Evolutionary conservation across 2,888 invertebrate genomes (phyloP), one percentile per base, ranked within the genome.

Genomic region (Lagria hirta): DNA sequence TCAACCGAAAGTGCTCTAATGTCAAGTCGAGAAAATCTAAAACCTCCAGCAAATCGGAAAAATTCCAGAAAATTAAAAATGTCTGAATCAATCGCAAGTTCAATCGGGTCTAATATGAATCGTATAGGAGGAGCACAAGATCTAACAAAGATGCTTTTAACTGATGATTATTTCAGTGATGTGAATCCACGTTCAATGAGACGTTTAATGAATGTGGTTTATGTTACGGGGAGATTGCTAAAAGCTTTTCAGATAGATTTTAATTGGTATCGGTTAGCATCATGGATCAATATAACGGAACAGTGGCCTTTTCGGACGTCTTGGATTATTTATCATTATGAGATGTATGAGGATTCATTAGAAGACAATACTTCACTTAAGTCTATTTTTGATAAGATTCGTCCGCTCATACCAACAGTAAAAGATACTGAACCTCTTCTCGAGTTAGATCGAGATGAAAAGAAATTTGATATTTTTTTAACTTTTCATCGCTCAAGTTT

Each of bases 201-300:
- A 48, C 78, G 97, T 36, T 78, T 97, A 13, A 93, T 97, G 92
- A 97, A 98, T 72, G 95, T 97, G 43, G 87, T 97, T 38, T 96
- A 96, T 63, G 87, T 97, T 36, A 96, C 96, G 47, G 92, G 95
- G 51, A 88, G 98, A 38, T 79, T 99, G 54, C 77, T 99, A 57
- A 91, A 98, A 79, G 94, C 98, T 65, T 97, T 98, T 80, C 94
- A 96, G 76, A 91, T 99, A 58, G 98, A 99, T 70, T 99, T 99
- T 75, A 95, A 93, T 73, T 99, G 98, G 98, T 93, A 96, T 73
- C 54, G 64, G 60, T 78, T 99, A 58, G 96, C 96, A 48, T 91
- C 93, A 43, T 98, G 98, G 98, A 90, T 98, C 55, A 97, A 98
- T 73, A 83, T 99, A 42, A 95, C 97, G 0, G 99, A 99, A 68